Base-by-base conservation (phyloP, 2,797 vertebrate species). In the Siniperca scherzeri region DNA sequence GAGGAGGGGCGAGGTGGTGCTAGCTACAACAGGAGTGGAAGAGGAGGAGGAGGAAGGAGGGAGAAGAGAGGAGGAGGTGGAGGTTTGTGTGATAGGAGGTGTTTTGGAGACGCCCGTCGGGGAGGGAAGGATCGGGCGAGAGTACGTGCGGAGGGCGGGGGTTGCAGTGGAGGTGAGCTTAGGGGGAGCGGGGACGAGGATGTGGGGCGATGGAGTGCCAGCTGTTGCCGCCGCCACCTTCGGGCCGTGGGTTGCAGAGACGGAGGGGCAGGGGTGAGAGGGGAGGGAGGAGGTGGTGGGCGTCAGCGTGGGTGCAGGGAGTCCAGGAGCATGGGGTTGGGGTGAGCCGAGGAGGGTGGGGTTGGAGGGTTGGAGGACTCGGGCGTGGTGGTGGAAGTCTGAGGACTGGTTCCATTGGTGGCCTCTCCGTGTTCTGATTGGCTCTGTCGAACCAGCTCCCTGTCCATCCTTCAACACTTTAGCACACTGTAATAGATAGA, bases 301-400 rank as follows among this genome's bases (percentile, higher is more conserved):
- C 0, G 91, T 86, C n/a, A 87, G 70, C 4, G 83, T 36, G 38
- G 90, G 79, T 0, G 78, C 10, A 0, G 90, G 25, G 90, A 82
- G 85, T 94, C 93, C 77, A 93, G 81, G 14, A 93, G 91, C 82
- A 89, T 88, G 68, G 93, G 94, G 89, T 94, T 94, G 9, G 92
- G 68, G 92, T 94, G 55, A 94, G 94, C 2, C 92, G 90, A 3
- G 93, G 93, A 2, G 93, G 94, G 42, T 13, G 92, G 92, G 11
- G 92, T 89, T 0, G 87, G 27, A 0, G 81, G 86, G 60, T 77
- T 25, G 53, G 91, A 36, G 65, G 89, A 3, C 78, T 78, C 83
- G 0, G 84, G 3, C 5, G 82, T 14, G 56, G 82, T 0, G 62
- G 81, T 7, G 56, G 64, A 6, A 11, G 77, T 42, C 59, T 65